Evolutionary conservation across 2,888 invertebrate genomes (phyloP).

Genomic region (Yponomeuta plumbellus): DNA sequence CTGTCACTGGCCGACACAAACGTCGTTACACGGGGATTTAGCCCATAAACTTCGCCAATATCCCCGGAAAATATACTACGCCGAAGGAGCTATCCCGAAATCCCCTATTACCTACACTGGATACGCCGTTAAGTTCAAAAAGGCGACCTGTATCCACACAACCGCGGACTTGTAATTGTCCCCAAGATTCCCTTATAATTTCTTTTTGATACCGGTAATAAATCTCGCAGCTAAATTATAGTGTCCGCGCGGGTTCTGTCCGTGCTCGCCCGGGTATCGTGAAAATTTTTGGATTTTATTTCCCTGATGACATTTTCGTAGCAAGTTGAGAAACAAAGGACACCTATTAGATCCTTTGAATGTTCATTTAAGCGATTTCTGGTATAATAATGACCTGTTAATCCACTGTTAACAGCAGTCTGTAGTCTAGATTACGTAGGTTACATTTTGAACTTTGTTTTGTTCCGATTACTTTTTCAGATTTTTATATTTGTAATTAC

Average conservation of each 20-base stretch:
- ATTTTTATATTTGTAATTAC: too few relatives aligned
- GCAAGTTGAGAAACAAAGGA: too few relatives aligned
- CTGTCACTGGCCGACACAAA: not conserved
- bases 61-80: slow-evolving; percentile 4
- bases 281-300: too few relatives aligned
- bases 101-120: slow-evolving; percentile 6
- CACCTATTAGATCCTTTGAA: too few relatives aligned
- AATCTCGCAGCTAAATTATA: slow-evolving; percentile 68
- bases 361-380: too few relatives aligned
- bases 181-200: slow-evolving; percentile 57
- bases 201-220: slow-evolving; percentile 63
- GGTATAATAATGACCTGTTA: too few relatives aligned
- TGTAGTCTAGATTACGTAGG: too few relatives aligned
- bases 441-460: too few relatives aligned
- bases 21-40: not conserved
- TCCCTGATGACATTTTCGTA: too few relatives aligned
- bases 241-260: slow-evolving; percentile 30
- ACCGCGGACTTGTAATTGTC: slow-evolving; percentile 15
- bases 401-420: too few relatives aligned
- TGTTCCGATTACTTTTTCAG: too few relatives aligned
- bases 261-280: not conserved
- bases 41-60: slow-evolving; percentile 2
- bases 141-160: not conserved
- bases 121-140: slow-evolving; percentile 1
- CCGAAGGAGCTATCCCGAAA: not conserved